Evolutionary conservation across 1,140 invertebrate genomes (phyloP), one percentile per base, ranked within the genome.

Genomic region (Papilio aristodemus): DNA sequence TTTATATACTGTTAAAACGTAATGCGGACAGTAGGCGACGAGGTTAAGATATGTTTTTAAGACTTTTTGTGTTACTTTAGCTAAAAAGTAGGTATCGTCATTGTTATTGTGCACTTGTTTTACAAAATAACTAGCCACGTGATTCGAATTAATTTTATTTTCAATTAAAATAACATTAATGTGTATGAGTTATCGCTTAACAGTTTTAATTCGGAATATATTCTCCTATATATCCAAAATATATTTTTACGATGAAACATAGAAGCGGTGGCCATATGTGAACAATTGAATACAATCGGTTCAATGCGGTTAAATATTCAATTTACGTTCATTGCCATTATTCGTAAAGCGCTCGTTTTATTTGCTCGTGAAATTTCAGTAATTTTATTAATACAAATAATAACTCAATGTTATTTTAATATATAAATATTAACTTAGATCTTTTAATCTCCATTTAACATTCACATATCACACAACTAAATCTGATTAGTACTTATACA

Each of bases 271-370:
- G 2, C 19, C 46, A 54, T 54, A 22, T 25, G 46, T 22, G 46
- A 11, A 54, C 46, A 54, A 54, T 54, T 54, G 46, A 54, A 54
- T 54, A 19, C 46, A 22, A 54, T 54, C 46, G 46, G 19, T 19
- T 54, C 46, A 54, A 22, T 54, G 46, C 46, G 46, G 46, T 54
- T 54, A 19, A 25, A 54, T 54, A 54, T 54, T 54, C 22, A 54
- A 54, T 54, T 54, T 19, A 11, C 19, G 1, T 54, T 54, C 46
- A 4, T 54, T 13, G 8, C 46, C 46, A 54, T 54, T 54, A 22
- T 54, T 11, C 46, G 46, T 54, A 54, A 32, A 32, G 14, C 8
- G 43, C 8, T 8, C 46, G 46, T 25, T 25, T 54, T 54, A 54
- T 54, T 54, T 54, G 46, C 22, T 54, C 19, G n/a, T 54, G 46